Base-by-base conservation (phyloP, 2,113 vertebrate species). In the Platanista minor region DNA sequence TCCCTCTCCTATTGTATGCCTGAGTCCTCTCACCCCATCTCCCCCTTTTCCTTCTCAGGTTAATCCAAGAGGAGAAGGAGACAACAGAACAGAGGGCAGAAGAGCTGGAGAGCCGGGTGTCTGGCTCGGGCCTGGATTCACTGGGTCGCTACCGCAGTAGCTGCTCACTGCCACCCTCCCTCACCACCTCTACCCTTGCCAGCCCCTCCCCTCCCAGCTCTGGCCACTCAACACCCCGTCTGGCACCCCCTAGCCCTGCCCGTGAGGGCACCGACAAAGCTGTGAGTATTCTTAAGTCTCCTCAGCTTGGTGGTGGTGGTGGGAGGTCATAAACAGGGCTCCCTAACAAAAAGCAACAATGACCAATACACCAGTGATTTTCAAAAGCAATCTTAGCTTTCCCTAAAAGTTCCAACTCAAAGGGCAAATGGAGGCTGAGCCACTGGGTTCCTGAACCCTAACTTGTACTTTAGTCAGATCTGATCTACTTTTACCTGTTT, bases 31-130 rank as follows among this genome's bases (percentile, higher is more conserved):
- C 57, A 80, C 20, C 29, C 33, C 25, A 17, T 39, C n/a, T 62
- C 29, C 13, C 25, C 33, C 67, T 88, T 57, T 87, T 27, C 31
- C 62, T 18, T 43, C 54, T 80, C 97, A 99, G 99, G 98, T 96
- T 99, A 90, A 99, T 99, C 97, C 99, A 99, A 97, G 99, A 99
- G 97, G 99, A 99, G 98, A 99, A 99, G 97, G 99, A 99, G 98
- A 99, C 99, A 61, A 99, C 99, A 0, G 99, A 99, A 97, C 95
- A 99, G 89, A 98, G 99, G 25, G 99, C 99, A 0, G 99, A 99
- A 94, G 99, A 99, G 98, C 99, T 99, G 18, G 99, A 99, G 98
- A 99, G 99, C 96, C 98, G 99, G 23, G 99, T 99, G 95, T 99
- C 99, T 95, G 99, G 99, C 69, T 99, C 99, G 12, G 99, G 99